phyloP scores from a whole-genome alignment of 2,888 invertebrate genomes.

The Helicoverpa assulta region DNA sequence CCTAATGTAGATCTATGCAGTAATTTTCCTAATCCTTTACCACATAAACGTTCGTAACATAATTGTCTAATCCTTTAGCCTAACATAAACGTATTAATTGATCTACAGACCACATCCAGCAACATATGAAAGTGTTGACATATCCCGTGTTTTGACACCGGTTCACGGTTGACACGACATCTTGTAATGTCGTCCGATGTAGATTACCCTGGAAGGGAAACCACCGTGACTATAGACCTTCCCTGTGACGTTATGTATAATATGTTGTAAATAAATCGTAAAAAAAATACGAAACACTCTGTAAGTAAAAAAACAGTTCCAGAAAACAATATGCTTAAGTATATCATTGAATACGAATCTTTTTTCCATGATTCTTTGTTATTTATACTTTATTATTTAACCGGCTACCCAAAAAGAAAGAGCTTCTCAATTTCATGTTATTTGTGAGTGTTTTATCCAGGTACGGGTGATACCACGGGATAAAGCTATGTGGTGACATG shows the following conservation, averaged over 20 bases:
- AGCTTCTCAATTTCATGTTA: no score
- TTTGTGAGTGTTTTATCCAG: no score
- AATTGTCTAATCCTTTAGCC: background rate
- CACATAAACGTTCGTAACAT: no score
- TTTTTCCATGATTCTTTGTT: no score
- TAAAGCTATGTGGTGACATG: background rate
- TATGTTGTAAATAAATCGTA: no score
- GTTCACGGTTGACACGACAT: slow-evolving; percentile 9
- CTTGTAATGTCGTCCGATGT: background rate
- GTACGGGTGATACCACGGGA: no score
- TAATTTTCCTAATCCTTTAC: background rate
- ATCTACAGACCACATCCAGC: background rate
- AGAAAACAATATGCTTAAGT: no score
- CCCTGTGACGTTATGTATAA: background rate
- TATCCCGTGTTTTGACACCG: slow-evolving; percentile 18
- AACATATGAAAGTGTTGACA: slow-evolving; percentile 17
- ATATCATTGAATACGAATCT: no score
- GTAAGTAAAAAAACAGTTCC: no score
- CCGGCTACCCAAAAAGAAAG: no score
- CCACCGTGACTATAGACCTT: slow-evolving; percentile 19
- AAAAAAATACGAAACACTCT: no score
- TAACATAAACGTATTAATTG: background rate
- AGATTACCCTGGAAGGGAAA: slow-evolving; percentile 15
- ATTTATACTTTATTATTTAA: no score
- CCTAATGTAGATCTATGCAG: background rate